These are phyloP conservation scores for Podargus strigoides DNA, from an alignment of 2,797 vertebrate genomes.

Conservation along the genomic window DNA sequence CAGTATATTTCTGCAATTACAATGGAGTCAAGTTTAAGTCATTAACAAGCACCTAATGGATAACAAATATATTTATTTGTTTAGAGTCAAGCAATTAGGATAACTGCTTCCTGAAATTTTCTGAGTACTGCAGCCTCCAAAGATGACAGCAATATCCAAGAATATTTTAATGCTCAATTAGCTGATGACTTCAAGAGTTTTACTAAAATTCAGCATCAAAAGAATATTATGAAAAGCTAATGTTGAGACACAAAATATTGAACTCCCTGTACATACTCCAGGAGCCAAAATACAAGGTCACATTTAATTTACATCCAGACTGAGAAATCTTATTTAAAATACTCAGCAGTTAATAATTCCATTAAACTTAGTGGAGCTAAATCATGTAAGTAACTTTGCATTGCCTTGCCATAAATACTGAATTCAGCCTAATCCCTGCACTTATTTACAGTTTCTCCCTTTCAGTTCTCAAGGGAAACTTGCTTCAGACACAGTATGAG, in stretches of 20 bases:
- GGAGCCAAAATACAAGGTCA: conserved; percentile 1
- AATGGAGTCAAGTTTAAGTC: conserved; percentile 41
- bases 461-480: not conserved
- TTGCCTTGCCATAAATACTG: not conserved
- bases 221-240: conserved; percentile 8
- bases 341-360: not conserved
- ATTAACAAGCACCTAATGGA: conserved; percentile 2
- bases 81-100: not conserved
- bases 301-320: not conserved
- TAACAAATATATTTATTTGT: not conserved
- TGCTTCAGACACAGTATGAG: not conserved
- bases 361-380: not conserved
- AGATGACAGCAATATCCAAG: not conserved
- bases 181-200: not conserved
- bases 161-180: conserved; percentile 21
- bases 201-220: conserved; percentile 11
- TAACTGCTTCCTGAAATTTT: conserved; percentile 30
- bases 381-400: not conserved
- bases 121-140: not conserved
- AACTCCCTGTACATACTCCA: not conserved
- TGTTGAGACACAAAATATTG: not conserved
- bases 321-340: not conserved
- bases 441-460: not conserved
- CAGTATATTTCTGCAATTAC: conserved; percentile 84
- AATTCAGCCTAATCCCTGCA: not conserved